Base-by-base conservation (phyloP, 2,797 vertebrate genomes). In the Lacerta viridis region DNA sequence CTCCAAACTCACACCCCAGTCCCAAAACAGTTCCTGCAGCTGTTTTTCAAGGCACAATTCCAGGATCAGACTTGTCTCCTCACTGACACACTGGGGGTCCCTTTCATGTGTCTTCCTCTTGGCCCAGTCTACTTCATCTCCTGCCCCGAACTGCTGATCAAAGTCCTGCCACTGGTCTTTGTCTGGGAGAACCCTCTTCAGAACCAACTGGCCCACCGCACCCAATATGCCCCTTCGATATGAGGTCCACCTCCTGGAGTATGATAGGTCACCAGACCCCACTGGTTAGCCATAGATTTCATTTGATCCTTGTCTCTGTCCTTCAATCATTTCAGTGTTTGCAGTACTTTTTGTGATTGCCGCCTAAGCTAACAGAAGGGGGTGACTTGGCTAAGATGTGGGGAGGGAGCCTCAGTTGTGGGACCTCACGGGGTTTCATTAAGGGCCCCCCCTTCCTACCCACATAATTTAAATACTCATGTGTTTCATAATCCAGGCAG, bases 401-500 rank as follows among this genome's bases (percentile, higher is more conserved):
- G 72, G 36, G 8, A 36, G 27, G 72, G 29, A 55, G 15, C 50
- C 39, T 72, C 33, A 72, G 71, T 5, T 46, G 43, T 29, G 13
- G 43, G 55, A 17, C n/a, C 29, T 29, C 50, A 55, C 8, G 7
- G 11, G 46, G 15, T 33, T 77, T 77, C 41, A 59, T 27, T 72
- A 84, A 59, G 36, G n/a, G 69, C 13, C 23, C 46, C n/a, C 15
- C 17, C 29, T 61, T 20, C 25, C 85, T 90, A 89, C 85, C 92
- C 87, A 93, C 90, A 50, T 33, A 18, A 69, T 27, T 88, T 92
- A n/a, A 94, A 77, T 92, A 84, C 59, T 91, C 84, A 90, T 84
- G 86, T 91, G 91, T 79, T 94, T 92, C 85, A 89, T 89, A 93
- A 78, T 66, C 87, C 86, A 90, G 88, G 87, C 90, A 92, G 91